phyloP scores from a whole-genome alignment of 2,113 vertebrate genomes.

The Lycocorax pyrrhopterus region DNA sequence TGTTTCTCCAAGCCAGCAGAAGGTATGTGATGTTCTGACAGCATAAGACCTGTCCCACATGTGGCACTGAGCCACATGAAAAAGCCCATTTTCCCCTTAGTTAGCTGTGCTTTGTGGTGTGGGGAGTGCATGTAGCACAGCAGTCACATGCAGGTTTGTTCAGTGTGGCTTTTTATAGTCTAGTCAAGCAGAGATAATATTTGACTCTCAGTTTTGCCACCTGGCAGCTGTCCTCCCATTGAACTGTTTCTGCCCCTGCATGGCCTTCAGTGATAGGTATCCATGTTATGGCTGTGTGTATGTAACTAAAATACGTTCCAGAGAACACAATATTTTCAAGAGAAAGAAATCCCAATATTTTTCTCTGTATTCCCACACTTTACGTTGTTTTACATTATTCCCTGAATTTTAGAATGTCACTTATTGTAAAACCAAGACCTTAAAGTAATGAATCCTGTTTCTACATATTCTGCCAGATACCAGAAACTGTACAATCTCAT shows the following conservation, averaged over 20 bases:
- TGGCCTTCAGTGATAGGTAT: not conserved
- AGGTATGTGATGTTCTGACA: not conserved
- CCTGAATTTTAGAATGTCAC: not conserved
- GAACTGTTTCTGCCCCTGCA: not conserved
- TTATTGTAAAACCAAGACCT: not conserved
- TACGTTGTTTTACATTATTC: not conserved
- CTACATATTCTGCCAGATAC: not conserved
- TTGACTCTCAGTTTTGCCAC: not conserved
- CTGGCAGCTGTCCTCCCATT: not conserved
- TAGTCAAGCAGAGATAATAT: not conserved
- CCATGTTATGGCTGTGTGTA: not conserved
- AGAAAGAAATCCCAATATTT: not conserved
- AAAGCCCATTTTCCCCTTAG: not conserved
- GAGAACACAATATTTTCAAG: not conserved
- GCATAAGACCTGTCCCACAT: accelerated
- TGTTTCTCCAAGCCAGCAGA: conserved; percentile 25
- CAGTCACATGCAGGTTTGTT: not conserved
- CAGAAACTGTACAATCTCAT: not conserved
- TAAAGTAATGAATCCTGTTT: not conserved
- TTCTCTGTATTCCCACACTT: not conserved
- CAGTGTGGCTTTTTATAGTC: not conserved
- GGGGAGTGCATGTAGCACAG: not conserved
- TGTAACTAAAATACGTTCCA: not conserved
- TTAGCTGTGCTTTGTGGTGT: not conserved
- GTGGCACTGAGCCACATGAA: not conserved